Evolutionary conservation across 1,140 invertebrate genomes (phyloP).

Genomic region (Nylanderia fulva): DNA sequence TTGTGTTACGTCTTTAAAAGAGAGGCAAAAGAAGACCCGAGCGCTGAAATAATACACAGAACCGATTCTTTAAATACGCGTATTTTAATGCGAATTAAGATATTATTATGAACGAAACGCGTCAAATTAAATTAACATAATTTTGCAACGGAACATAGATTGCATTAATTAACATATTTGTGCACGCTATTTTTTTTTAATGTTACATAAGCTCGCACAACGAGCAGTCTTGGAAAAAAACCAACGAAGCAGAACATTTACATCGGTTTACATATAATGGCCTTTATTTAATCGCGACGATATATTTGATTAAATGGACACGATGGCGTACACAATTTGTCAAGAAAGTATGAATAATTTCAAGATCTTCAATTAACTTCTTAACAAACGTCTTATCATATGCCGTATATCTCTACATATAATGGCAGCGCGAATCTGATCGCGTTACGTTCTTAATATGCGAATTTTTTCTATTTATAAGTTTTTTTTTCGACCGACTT

Average conservation of each 20-base stretch:
- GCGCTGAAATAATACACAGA: neutral
- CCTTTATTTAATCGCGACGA: slow-evolving; percentile 16
- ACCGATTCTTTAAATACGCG: neutral
- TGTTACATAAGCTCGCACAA: neutral
- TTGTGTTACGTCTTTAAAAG: neutral
- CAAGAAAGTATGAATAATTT: slow-evolving; percentile 12
- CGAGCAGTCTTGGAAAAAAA: neutral
- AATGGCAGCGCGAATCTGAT: slow-evolving; percentile 19
- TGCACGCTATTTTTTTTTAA: neutral
- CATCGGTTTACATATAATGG: slow-evolving; percentile 12
- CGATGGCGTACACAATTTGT: neutral
- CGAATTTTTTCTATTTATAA: slow-evolving; percentile 41
- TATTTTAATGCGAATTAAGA: slow-evolving; percentile 15
- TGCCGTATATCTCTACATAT: slow-evolving; percentile 7
- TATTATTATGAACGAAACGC: no score
- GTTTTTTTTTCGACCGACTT: slow-evolving; percentile 51
- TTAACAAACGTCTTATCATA: slow-evolving; percentile 15
- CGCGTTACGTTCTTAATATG: slow-evolving; percentile 51
- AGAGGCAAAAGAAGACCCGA: no score
- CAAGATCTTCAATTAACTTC: slow-evolving; percentile 22
- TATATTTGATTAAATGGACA: slow-evolving; percentile 13
- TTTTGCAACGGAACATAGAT: neutral
- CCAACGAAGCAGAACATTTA: neutral
- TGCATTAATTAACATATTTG: slow-evolving; percentile 24
- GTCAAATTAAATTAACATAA: neutral